Conservation (phyloP, 2,113 vertebrate species). For the Puffinus mauretanicus region DNA sequence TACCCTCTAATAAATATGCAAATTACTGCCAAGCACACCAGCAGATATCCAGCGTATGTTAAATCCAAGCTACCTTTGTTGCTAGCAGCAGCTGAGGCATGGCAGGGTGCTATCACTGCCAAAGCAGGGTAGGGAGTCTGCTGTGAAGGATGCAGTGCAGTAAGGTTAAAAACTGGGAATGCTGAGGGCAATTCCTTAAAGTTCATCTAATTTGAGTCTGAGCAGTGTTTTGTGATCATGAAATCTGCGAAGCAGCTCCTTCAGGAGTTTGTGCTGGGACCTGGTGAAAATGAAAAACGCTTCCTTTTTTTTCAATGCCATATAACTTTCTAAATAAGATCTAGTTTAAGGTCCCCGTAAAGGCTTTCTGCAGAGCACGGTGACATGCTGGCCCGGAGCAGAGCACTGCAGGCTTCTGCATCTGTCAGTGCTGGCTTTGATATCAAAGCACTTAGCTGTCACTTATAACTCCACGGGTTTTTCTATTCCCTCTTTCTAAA, state of each 20-base stretch:
- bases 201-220: too few species aligned
- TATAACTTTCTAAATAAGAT: neutral
- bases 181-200: neutral
- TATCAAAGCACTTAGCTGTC: constrained; percentile 15
- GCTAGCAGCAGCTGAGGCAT: neutral
- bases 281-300: neutral
- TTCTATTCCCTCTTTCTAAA: neutral
- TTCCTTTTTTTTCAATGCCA: neutral
- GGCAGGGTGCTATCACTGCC: fast-evolving
- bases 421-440: constrained; percentile 35
- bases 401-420: neutral
- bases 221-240: fast-evolving
- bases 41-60: neutral
- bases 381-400: neutral
- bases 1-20: neutral
- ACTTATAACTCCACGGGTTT: neutral
- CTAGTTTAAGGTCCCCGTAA: neutral
- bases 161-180: neutral
- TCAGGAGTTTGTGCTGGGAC: neutral
- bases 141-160: neutral
- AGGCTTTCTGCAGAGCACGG: neutral
- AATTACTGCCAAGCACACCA: neutral
- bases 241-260: neutral
- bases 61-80: neutral
- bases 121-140: fast-evolving